Percentiles rank a stretch among this genome's conserved stretches.
Evolutionary conservation across 2,113 vertebrate species (phyloP).

Genomic region (Phylloscopus trochiloides): DNA sequence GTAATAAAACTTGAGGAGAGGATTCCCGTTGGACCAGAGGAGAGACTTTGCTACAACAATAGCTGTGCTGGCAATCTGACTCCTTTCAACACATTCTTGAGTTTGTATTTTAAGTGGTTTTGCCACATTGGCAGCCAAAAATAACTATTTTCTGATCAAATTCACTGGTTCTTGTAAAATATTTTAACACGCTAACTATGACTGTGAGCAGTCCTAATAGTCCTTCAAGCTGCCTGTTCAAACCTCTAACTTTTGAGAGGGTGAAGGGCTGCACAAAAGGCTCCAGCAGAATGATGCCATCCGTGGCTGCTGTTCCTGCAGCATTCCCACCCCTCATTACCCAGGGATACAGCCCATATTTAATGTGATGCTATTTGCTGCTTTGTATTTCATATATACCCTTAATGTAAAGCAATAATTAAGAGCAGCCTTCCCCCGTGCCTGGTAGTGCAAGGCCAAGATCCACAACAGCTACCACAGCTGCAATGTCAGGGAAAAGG

Average conservation of each 20-base stretch:
- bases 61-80: background rate
- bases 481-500: background rate
- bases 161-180: conserved; percentile 33
- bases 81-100: conserved; percentile 42
- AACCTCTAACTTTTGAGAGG: background rate
- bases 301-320: background rate
- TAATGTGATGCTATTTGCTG: background rate
- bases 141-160: conserved; percentile 54
- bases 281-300: background rate
- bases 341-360: background rate
- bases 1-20: background rate
- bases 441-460: background rate
- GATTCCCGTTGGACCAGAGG: background rate
- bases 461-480: background rate
- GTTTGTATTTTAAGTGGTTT: conserved; percentile 43
- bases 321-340: background rate
- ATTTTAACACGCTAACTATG: background rate
- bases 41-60: conserved; percentile 35
- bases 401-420: conserved; percentile 59
- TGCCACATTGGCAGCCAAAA: conserved; percentile 49
- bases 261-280: background rate
- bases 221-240: background rate
- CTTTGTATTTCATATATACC: background rate
- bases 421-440: conserved; percentile 17
- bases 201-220: background rate